Conservation (phyloP, 2,797 vertebrate species). For the Coregonus sp. region DNA sequence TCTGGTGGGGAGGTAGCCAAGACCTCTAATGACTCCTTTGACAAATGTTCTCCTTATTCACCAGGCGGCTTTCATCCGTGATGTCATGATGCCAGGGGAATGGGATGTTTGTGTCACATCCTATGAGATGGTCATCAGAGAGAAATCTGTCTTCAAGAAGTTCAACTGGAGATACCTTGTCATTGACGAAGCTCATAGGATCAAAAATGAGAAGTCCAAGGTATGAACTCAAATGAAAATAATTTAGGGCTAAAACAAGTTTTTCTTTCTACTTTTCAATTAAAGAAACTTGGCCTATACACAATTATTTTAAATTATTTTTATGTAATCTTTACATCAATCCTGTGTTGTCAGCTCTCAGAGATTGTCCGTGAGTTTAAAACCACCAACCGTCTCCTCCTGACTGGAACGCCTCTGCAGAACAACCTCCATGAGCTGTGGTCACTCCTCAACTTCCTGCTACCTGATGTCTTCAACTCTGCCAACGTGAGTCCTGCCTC, state of each 20-base stretch:
- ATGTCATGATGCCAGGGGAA: constrained; percentile 86
- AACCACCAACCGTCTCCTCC: constrained; percentile 85
- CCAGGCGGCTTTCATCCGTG: constrained; percentile 86
- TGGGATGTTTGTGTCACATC: constrained; percentile 91
- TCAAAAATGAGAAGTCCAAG: constrained; percentile 92
- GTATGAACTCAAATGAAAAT: constrained; percentile 53
- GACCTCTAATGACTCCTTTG: background rate
- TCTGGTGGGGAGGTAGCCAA: background rate
- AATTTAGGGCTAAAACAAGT: too few relatives aligned
- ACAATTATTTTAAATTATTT: background rate
- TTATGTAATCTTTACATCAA: background rate
- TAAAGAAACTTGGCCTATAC: background rate
- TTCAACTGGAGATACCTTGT: constrained; percentile 91
- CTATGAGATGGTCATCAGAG: constrained; percentile 89
- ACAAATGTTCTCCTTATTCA: background rate
- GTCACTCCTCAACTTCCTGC: constrained; percentile 87
- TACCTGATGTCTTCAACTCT: constrained; percentile 89
- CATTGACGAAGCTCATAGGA: constrained; percentile 89
- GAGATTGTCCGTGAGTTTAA: constrained; percentile 90
- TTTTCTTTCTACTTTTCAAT: background rate
- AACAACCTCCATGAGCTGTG: constrained; percentile 89
- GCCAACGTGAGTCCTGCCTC: constrained; percentile 78
- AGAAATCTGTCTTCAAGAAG: constrained; percentile 90
- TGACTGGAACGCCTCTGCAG: constrained; percentile 87
- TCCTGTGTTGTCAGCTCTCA: constrained; percentile 71